Percentiles rank a stretch among this genome's conserved stretches.
These are phyloP conservation scores for Apamea sordens DNA, from an alignment of 2,888 invertebrate species.

Conservation along the genomic window DNA sequence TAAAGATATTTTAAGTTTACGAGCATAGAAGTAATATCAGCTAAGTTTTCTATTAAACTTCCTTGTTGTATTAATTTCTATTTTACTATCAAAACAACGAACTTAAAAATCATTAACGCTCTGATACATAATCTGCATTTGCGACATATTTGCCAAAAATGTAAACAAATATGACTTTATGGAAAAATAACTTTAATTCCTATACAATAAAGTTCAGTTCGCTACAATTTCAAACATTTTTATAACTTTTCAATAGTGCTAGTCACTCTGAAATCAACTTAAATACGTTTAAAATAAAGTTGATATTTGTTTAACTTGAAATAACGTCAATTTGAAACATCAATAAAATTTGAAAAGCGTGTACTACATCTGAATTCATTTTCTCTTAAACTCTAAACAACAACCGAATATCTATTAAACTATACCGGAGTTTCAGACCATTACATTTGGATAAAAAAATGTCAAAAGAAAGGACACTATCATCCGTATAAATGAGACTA, in stretches of 20 bases:
- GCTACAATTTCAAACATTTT: too few species aligned
- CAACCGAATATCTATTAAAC: background rate
- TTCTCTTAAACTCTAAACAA: background rate
- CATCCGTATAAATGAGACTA: constrained; percentile 50
- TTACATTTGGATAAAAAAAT: constrained; percentile 33
- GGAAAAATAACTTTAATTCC: too few species aligned
- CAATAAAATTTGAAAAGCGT: too few species aligned
- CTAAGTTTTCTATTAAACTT: background rate
- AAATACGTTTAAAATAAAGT: too few species aligned
- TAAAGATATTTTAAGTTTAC: background rate
- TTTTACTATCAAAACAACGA: background rate
- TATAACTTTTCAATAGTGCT: too few species aligned
- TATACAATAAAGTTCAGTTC: too few species aligned
- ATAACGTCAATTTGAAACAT: too few species aligned
- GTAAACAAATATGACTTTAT: too few species aligned
- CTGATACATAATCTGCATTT: too few species aligned
- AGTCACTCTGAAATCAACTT: too few species aligned
- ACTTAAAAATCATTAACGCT: background rate
- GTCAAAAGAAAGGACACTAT: constrained; percentile 40
- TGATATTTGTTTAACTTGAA: too few species aligned
- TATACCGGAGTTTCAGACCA: background rate
- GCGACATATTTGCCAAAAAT: too few species aligned
- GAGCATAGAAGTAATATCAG: background rate
- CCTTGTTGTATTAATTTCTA: background rate
- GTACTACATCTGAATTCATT: background rate